Evolutionary conservation across 2,888 invertebrate species (phyloP).

Genomic region (Andrena minutula): DNA sequence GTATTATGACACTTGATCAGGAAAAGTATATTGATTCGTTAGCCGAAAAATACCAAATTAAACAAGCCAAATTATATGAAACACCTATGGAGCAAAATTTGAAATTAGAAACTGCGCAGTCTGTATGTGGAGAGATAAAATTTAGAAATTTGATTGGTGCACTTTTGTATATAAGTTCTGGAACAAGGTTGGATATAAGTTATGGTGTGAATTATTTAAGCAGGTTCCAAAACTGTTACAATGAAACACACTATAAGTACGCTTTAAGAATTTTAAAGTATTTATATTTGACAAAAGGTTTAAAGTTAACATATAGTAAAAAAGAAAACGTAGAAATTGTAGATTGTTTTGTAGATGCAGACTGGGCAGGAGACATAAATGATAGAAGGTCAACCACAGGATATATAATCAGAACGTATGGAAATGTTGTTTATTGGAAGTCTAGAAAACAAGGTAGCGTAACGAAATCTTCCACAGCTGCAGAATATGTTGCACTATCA

Average conservation of each 20-base stretch:
- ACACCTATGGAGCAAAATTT: neutral
- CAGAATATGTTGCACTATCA: conserved; percentile 28
- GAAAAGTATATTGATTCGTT: too few relatives aligned
- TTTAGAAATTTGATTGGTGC: conserved; percentile 43
- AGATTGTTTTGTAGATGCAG: neutral
- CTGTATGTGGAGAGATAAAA: too few relatives aligned
- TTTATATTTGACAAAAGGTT: too few relatives aligned
- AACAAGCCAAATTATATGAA: too few relatives aligned
- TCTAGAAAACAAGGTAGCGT: conserved; percentile 22
- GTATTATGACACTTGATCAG: too few relatives aligned
- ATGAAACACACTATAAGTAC: conserved; percentile 53
- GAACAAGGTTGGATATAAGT: conserved; percentile 44
- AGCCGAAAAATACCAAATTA: too few relatives aligned
- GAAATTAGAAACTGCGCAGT: too few relatives aligned
- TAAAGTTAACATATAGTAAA: conserved; percentile 10
- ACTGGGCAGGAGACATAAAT: too few relatives aligned
- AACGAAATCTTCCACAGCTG: conserved; percentile 14
- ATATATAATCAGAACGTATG: neutral
- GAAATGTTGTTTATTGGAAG: conserved; percentile 16
- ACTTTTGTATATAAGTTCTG: conserved; percentile 49
- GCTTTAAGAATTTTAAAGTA: too few relatives aligned
- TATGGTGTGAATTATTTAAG: conserved; percentile 55
- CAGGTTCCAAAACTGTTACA: conserved; percentile 49
- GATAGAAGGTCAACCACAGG: too few relatives aligned
- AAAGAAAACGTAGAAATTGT: neutral